Evolutionary conservation across 2,888 invertebrate genomes (phyloP).

Genomic region (Operophtera brumata): DNA sequence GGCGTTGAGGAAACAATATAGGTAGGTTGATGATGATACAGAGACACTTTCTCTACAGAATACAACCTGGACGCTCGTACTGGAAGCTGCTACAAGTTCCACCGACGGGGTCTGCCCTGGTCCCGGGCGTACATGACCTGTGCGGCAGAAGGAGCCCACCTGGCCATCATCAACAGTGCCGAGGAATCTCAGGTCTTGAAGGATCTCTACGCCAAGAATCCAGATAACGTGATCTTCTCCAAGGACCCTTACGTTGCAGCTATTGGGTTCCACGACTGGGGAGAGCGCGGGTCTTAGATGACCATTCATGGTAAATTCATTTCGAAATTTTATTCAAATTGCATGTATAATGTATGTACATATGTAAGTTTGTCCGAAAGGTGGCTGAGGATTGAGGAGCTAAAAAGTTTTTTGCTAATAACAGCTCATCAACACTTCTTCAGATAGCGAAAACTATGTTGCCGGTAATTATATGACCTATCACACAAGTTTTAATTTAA

Average conservation of each 20-base stretch:
- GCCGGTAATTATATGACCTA: too few relatives aligned
- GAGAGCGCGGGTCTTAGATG: constrained; percentile 41
- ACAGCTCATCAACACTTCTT: too few relatives aligned
- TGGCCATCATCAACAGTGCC: constrained; percentile 52
- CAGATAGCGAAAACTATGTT: too few relatives aligned
- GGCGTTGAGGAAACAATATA: too few relatives aligned
- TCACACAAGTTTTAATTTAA: too few relatives aligned
- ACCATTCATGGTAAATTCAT: constrained; percentile 43
- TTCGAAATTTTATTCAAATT: too few relatives aligned
- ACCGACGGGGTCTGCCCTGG: constrained; percentile 45
- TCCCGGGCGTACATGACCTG: constrained; percentile 51
- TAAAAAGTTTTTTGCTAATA: too few relatives aligned
- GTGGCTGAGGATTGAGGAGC: too few relatives aligned
- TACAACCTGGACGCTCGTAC: constrained; percentile 45
- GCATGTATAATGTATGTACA: too few relatives aligned
- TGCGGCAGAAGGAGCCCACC: constrained; percentile 50
- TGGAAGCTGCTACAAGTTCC: constrained; percentile 57
- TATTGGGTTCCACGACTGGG: constrained; percentile 47
- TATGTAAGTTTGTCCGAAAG: too few relatives aligned
- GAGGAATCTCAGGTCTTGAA: constrained; percentile 38
- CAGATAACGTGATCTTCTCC: constrained; percentile 26
- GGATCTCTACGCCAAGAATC: constrained; percentile 40
- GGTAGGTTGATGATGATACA: too few relatives aligned
- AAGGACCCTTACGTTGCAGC: constrained; percentile 33
- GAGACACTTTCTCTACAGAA: constrained; percentile 22